Evolutionary conservation across 2,888 invertebrate genomes (phyloP), one percentile per base, ranked within the genome.

Genomic region (Gastrophysa polygoni): DNA sequence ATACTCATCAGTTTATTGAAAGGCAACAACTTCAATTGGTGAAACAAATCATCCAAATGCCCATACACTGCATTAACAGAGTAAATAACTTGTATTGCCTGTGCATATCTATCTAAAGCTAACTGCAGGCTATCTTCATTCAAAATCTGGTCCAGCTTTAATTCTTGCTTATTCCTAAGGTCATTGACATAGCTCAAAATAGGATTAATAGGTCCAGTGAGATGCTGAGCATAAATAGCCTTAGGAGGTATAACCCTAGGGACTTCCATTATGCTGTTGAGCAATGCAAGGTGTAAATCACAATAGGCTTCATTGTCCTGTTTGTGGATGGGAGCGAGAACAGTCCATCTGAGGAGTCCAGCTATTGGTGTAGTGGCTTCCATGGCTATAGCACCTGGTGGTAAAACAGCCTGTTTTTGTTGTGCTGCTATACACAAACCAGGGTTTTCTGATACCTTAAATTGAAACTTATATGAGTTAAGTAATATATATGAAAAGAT

Each of bases 331-430:
- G 91, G 90, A 0, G 91, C 88, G 10, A 91, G 80, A 2, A 90
- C 85, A 73, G 89, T 89, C 91, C 91, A 92, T 65, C 87, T 86
- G 59, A 93, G 85, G n/a, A 94, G 84, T 0, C 93, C 93, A 0
- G 91, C 90, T 32, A 93, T 84, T 0, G 93, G 93, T 0, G 93
- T 91, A 4, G 91, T 89, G 0, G 91, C 90, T 2, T 92, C 90
- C 92, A 93, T 93, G 0, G 92, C 90, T 68, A 93, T 93, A 1
- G 91, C 90, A 3, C 93, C 93, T 28, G 85, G 86, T 0, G 93
- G 92, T 52, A 93, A 77, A 0, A 89, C 86, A 0, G 90, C 82
- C 34, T 88, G 85, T 76, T 85, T 86, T 74, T 88, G 81, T 77
- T 87, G 85, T 0, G 91, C 90, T 1, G 90, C 88, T 77, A 89